Conservation (phyloP, 2,797 vertebrate genomes). For the Aldrovandia affinis region DNA sequence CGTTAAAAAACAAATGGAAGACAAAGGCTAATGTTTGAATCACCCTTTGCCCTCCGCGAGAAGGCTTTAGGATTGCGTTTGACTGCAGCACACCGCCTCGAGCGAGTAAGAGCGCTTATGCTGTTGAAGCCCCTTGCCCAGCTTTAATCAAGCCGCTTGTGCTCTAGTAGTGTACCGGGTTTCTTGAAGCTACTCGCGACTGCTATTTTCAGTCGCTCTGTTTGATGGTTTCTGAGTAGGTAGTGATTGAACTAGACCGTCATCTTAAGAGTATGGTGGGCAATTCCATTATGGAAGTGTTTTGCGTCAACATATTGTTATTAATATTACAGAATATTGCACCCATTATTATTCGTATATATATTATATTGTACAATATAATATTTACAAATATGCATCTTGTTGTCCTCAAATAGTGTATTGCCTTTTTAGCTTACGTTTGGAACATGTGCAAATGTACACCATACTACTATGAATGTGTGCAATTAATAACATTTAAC, state of each 20-base stretch:
- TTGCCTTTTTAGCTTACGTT: not conserved
- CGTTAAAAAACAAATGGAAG: not conserved
- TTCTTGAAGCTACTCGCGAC: not conserved
- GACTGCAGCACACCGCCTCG: not conserved
- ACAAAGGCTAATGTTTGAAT: not conserved
- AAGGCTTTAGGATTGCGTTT: not conserved
- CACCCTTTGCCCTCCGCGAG: not conserved
- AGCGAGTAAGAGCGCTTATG: not conserved
- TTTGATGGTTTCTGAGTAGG: not conserved
- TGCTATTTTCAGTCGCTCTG: conserved; percentile 10
- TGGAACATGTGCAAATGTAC: too few species aligned
- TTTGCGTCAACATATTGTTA: too few species aligned
- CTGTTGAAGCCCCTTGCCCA: not conserved
- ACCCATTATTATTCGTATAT: too few species aligned
- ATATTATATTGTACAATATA: not conserved
- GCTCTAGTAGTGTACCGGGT: not conserved
- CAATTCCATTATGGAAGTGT: too few species aligned
- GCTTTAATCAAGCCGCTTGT: not conserved
- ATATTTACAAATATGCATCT: not conserved
- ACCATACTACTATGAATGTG: too few species aligned
- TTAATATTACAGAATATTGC: too few species aligned
- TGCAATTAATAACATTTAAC: too few species aligned
- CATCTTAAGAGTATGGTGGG: too few species aligned
- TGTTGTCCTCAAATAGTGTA: not conserved
- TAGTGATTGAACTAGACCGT: not conserved